These are phyloP conservation scores for Psittacara wagleri DNA, from an alignment of 2,113 vertebrate species.

Conservation along the genomic window DNA sequence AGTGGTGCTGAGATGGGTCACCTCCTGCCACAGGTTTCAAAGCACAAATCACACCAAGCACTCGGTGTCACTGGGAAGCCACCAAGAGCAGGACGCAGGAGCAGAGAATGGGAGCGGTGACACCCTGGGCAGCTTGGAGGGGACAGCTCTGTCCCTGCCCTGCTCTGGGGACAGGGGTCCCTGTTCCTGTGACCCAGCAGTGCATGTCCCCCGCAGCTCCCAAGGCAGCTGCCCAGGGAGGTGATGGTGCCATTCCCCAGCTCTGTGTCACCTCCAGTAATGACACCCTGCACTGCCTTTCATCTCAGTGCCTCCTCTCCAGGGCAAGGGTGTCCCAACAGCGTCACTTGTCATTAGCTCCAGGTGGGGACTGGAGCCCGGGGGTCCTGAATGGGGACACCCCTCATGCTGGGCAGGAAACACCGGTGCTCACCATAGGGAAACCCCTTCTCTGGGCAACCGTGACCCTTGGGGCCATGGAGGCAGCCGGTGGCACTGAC, in stretches of 20 bases:
- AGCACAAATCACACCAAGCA: background rate
- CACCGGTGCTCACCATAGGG: background rate
- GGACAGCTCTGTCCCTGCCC: background rate
- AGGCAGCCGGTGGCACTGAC: background rate
- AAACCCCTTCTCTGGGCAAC: background rate
- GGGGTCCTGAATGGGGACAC: background rate
- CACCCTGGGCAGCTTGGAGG: background rate
- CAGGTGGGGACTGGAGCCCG: background rate
- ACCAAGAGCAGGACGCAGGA: background rate
- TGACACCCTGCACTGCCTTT: conserved; percentile 15
- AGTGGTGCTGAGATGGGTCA: background rate
- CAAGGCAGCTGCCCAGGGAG: background rate
- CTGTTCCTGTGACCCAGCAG: background rate
- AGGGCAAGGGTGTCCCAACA: rapidly evolving
- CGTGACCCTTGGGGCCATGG: rapidly evolving
- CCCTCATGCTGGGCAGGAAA: background rate
- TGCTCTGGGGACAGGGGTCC: background rate
- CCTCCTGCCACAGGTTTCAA: background rate
- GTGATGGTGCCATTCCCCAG: conserved; percentile 35
- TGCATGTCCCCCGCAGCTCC: background rate
- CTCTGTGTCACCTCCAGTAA: conserved; percentile 34
- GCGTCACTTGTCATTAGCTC: background rate
- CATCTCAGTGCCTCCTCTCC: background rate
- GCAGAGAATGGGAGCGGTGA: background rate
- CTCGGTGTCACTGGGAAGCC: background rate